A percentile compares a stretch with the other conserved stretches of the same genome.
These are phyloP conservation scores for Liparis tanakae DNA, from an alignment of 2,797 vertebrate species.

Conservation along the genomic window DNA sequence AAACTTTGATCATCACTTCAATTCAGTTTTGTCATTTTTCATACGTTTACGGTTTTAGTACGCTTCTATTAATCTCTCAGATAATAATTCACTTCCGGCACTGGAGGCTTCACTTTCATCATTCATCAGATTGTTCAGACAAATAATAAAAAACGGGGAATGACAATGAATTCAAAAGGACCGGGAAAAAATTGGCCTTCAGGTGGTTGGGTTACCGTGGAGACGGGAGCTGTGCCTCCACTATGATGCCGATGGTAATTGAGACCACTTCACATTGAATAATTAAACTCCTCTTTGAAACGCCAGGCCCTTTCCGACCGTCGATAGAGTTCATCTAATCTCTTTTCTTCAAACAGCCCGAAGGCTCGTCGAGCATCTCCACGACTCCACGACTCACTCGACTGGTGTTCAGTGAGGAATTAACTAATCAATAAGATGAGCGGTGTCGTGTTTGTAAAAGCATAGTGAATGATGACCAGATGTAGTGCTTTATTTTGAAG, in stretches of 20 bases:
- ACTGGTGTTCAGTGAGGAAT: conserved; percentile 42
- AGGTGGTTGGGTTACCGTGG: conserved; percentile 27
- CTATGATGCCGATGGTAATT: conserved; percentile 45
- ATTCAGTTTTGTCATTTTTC: conserved; percentile 14
- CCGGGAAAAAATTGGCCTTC: conserved; percentile 24
- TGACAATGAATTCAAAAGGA: conserved; percentile 31
- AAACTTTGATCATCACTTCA: background rate
- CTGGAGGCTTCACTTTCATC: conserved; percentile 17
- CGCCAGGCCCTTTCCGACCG: conserved; percentile 24
- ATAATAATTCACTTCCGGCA: conserved; percentile 27
- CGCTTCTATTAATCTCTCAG: conserved; percentile 19
- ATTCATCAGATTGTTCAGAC: conserved; percentile 26
- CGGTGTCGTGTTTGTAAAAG: too few species aligned
- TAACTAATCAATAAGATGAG: too few species aligned
- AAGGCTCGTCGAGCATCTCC: conserved; percentile 33
- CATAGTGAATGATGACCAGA: too few species aligned
- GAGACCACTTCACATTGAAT: conserved; percentile 36
- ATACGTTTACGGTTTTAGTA: conserved; percentile 13
- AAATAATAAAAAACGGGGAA: conserved; percentile 30
- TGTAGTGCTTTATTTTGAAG: too few species aligned
- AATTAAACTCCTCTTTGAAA: conserved; percentile 46
- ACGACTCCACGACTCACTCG: conserved; percentile 30
- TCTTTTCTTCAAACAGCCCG: conserved; percentile 32
- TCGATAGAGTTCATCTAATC: conserved; percentile 51
- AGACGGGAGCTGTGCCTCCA: conserved; percentile 24